Conservation (phyloP, 2,113 vertebrate species). For the Accipiter cooperii region DNA sequence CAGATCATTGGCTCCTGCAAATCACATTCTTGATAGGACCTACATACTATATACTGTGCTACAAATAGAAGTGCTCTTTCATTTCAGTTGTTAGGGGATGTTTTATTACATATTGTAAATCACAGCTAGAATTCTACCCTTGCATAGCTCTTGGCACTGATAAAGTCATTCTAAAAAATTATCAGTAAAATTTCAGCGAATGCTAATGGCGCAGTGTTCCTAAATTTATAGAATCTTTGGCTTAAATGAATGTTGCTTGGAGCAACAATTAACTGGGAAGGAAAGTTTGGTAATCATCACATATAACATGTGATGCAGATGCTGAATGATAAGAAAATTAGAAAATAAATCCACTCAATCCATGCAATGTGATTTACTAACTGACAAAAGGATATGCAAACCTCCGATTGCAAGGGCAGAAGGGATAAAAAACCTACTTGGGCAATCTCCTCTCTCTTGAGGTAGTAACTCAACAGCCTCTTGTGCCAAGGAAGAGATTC, state of each 20-base stretch:
- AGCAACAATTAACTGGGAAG: not conserved
- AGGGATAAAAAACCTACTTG: not conserved
- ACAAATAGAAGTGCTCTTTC: not conserved
- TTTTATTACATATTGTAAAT: constrained; percentile 24
- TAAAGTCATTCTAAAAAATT: not conserved
- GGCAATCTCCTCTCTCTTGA: not conserved
- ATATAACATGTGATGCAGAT: not conserved
- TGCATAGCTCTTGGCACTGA: not conserved
- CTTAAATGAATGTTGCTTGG: not conserved
- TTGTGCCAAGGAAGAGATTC: constrained; percentile 39
- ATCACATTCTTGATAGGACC: not conserved
- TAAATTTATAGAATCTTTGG: not conserved
- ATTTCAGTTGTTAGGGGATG: not conserved
- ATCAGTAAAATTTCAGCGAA: not conserved
- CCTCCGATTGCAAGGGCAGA: not conserved
- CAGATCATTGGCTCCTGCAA: not conserved
- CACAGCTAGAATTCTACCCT: not conserved
- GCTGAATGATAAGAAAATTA: not conserved
- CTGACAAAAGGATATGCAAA: not conserved
- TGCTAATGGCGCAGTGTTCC: not conserved
- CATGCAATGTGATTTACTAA: not conserved
- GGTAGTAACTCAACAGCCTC: not conserved
- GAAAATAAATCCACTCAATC: not conserved
- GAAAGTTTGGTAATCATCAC: not conserved
- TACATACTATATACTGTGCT: not conserved